Percentiles rank a stretch among this genome's conserved stretches.
Evolutionary conservation across 2,888 invertebrate genomes (phyloP).

Genomic region (Hydrotaea diabolus): DNA sequence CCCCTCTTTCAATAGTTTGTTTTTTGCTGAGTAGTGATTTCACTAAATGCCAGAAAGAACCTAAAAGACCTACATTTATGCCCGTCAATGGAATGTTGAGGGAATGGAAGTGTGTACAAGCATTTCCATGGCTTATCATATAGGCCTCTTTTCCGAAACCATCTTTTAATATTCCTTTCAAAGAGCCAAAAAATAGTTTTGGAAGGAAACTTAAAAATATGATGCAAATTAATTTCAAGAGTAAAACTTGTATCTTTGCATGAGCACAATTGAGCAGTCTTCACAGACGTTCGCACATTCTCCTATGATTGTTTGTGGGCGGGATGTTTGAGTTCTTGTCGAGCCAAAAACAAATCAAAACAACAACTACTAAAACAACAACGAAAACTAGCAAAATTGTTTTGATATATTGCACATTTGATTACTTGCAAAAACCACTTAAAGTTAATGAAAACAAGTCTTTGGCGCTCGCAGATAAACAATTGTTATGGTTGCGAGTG

Average conservation of each 20-base stretch:
- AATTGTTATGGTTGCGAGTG: too few species aligned
- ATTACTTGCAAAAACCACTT: conserved; percentile 66
- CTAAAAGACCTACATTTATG: too few species aligned
- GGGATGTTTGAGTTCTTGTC: conserved; percentile 31
- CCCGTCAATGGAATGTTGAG: too few species aligned
- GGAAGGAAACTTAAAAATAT: conserved; percentile 52
- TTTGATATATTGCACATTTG: conserved; percentile 67
- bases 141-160: neutral
- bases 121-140: neutral
- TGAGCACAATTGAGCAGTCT: neutral
- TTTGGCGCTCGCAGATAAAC: conserved; percentile 65
- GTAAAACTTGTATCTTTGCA: conserved; percentile 41
- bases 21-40: too few species aligned
- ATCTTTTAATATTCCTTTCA: neutral
- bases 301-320: neutral
- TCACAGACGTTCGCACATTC: neutral
- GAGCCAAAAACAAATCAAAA: neutral
- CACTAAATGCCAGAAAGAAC: too few species aligned
- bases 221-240: conserved; percentile 61
- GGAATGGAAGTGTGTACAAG: too few species aligned
- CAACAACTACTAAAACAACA: conserved; percentile 33
- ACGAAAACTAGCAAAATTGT: conserved; percentile 55
- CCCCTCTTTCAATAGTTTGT: too few species aligned
- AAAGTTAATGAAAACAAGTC: conserved; percentile 67
- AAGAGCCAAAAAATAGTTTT: conserved; percentile 13